Conservation (phyloP, 2,113 vertebrate genomes). For the Podocnemis expansa region DNA sequence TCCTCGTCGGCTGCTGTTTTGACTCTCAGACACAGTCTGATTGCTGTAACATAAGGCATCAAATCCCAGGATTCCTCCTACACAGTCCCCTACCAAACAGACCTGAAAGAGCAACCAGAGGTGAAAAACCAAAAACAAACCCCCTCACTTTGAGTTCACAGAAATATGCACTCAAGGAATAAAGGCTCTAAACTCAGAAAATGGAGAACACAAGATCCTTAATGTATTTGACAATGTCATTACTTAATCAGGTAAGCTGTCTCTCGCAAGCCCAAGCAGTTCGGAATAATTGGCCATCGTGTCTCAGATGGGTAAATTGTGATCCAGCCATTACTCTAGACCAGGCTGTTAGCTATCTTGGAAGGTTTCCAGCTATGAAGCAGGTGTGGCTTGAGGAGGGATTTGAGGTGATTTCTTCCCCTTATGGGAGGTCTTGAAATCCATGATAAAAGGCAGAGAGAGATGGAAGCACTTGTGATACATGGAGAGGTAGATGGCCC, state of each 20-base stretch:
- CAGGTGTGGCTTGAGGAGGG: background rate
- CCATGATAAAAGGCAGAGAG: background rate
- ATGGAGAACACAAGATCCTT: background rate
- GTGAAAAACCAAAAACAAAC: background rate
- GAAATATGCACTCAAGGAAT: background rate
- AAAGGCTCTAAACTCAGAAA: background rate
- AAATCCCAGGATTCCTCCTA: conserved; percentile 96
- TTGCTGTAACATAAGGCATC: conserved; percentile 93
- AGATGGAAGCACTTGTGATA: background rate
- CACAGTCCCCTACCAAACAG: conserved; percentile 96
- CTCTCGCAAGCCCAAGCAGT: background rate
- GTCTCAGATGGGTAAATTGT: background rate
- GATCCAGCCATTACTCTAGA: background rate
- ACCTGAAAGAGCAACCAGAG: conserved; percentile 80
- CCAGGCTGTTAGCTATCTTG: background rate
- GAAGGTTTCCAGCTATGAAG: background rate
- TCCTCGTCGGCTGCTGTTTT: conserved; percentile 92
- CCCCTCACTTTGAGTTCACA: background rate
- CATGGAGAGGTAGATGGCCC: background rate
- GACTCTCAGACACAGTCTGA: conserved; percentile 89
- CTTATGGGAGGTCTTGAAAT: background rate
- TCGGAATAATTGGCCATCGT: background rate
- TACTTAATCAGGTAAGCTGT: background rate
- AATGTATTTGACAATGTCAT: background rate
- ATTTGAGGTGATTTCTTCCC: background rate